Base-by-base conservation (phyloP, 1,140 invertebrate species). In the Lasioglossum albipes region DNA sequence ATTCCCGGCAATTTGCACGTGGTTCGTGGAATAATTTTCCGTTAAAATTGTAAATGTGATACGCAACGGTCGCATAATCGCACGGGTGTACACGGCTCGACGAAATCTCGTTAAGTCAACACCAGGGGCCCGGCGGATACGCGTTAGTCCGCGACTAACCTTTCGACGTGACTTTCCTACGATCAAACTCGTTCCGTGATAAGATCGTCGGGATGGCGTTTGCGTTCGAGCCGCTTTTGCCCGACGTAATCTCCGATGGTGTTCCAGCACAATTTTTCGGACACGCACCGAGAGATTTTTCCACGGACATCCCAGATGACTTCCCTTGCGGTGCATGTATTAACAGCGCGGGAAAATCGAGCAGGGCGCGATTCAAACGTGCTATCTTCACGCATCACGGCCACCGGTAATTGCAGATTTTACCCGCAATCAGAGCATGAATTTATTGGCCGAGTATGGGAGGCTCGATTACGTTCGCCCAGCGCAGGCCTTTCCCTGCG, bases 351-450 rank as follows among this genome's bases (percentile, higher is more conserved):
- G 78, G 84, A 77, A 86, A 87, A 83, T 82, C 45, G 61, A 45
- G 69, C 27, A 76, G 84, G 79, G 0, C 78, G 65, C 84, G 83
- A 80, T 88, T 72, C 78, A 45, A n/a, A 9, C 69, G 70, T 82
- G 82, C 82, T 88, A 86, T 88, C 87, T 88, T 88, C 72, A 88
- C 84, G 87, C 86, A 88, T 80, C 76, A 79, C 79, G 77, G 74
- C 76, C 71, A 75, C 74, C 77, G 82, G 87, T 88, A 86, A 88
- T 88, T 86, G 84, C 79, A 65, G 74, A 84, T 84, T 88, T 88
- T 88, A 88, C 71, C 62, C 71, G 84, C 82, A 88, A 88, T 88
- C 87, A 79, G 84, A 86, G 87, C 87, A 88, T 88, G 87, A 86
- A 88, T 86, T 88, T 88, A 86, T 86, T 75, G 74, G 57, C 27